Percentiles rank a stretch among this genome's conserved stretches.
These are phyloP conservation scores for Ascaphus truei DNA, from an alignment of 2,113 vertebrate genomes.

Conservation along the genomic window DNA sequence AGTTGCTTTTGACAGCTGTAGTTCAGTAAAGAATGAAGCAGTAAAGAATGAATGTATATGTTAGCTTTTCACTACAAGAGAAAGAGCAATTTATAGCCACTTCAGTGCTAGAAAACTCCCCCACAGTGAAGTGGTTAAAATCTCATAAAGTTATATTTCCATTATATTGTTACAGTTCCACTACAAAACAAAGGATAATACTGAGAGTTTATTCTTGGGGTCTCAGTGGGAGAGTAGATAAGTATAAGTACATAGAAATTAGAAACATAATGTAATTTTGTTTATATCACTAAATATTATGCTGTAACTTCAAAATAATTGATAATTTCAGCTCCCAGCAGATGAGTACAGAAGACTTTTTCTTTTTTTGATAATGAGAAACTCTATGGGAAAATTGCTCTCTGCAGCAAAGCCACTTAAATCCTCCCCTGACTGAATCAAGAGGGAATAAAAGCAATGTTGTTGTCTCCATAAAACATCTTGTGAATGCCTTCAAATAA, in stretches of 20 bases:
- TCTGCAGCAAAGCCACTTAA: slow-evolving; percentile 31
- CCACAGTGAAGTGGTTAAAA: background rate
- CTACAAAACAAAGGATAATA: background rate
- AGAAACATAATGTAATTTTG: slow-evolving; percentile 13
- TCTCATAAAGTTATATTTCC: slow-evolving; percentile 4
- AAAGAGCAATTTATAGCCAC: background rate
- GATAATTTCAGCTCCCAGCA: slow-evolving; percentile 13
- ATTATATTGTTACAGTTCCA: slow-evolving; percentile 3
- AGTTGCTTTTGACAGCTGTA: background rate
- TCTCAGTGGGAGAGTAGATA: background rate
- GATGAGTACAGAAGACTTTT: slow-evolving; percentile 21
- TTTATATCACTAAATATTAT: slow-evolving; percentile 31
- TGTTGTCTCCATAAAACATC: slow-evolving; percentile 34
- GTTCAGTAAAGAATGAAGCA: background rate
- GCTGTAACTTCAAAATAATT: slow-evolving; percentile 26
- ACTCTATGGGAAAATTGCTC: slow-evolving; percentile 32
- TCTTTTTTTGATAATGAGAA: slow-evolving; percentile 36
- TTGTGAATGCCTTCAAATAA: slow-evolving; percentile 31
- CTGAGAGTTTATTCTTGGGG: slow-evolving; percentile 2
- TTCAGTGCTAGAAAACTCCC: background rate
- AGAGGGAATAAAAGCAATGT: slow-evolving; percentile 28
- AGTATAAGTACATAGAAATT: background rate
- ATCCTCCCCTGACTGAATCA: slow-evolving; percentile 31
- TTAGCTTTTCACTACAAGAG: background rate
- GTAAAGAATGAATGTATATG: slow-evolving; percentile 5